Evolutionary conservation across 2,888 invertebrate genomes (phyloP).

Genomic region (Octodonta nipae): DNA sequence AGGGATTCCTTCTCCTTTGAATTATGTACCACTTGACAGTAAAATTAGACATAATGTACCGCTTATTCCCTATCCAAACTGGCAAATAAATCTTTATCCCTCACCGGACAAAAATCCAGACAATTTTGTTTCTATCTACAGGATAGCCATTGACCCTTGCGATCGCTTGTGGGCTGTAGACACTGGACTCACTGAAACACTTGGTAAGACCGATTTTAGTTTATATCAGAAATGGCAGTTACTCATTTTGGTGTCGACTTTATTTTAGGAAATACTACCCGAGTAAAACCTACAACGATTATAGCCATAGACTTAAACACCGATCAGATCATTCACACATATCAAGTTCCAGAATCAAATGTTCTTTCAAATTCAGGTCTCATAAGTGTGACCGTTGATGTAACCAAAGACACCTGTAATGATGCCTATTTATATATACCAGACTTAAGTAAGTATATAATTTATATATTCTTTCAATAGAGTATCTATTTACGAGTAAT

Average conservation of each 20-base stretch:
- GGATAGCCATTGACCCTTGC: slow-evolving; percentile 56
- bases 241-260: too few relatives aligned
- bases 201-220: too few relatives aligned
- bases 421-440: slow-evolving; percentile 60
- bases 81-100: slow-evolving; percentile 47
- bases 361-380: slow-evolving; percentile 39
- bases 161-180: slow-evolving; percentile 69
- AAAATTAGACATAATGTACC: slow-evolving; percentile 37
- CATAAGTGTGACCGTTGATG: slow-evolving; percentile 58
- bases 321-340: slow-evolving; percentile 45
- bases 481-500: too few relatives aligned
- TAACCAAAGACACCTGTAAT: slow-evolving; percentile 42
- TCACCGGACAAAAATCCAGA: slow-evolving; percentile 12
- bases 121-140: slow-evolving; percentile 52
- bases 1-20: slow-evolving; percentile 41
- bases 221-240: too few relatives aligned
- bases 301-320: slow-evolving; percentile 54
- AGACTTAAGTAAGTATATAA: slow-evolving; percentile 32
- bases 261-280: slow-evolving; percentile 34
- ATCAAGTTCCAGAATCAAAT: slow-evolving; percentile 40
- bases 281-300: slow-evolving; percentile 47
- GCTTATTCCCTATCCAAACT: slow-evolving; percentile 43
- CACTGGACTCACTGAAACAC: slow-evolving; percentile 56
- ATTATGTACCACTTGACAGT: slow-evolving; percentile 31
- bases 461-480: background rate